These are phyloP conservation scores for Parapristionchus giblindavisi DNA, from an alignment of 2,888 invertebrate species.

Conservation along the genomic window DNA sequence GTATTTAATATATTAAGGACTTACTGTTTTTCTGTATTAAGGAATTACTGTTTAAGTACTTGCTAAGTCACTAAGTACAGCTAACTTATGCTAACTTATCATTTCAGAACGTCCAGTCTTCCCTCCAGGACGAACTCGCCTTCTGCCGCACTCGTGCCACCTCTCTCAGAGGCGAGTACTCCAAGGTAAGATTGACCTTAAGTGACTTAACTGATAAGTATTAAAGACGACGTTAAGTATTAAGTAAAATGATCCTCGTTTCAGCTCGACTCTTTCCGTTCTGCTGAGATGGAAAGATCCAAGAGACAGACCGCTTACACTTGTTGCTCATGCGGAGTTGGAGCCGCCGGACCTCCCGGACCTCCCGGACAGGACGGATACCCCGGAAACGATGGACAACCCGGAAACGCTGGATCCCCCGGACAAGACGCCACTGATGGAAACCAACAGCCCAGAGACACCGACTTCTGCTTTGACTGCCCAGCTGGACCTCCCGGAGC, in stretches of 20 bases:
- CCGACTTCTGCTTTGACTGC: slow-evolving; percentile 61
- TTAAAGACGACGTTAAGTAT: no score
- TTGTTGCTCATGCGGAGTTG: slow-evolving; percentile 56
- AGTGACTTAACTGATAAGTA: no score
- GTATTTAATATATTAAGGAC: slow-evolving; percentile 11
- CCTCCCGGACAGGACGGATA: slow-evolving; percentile 45
- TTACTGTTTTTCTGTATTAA: background rate
- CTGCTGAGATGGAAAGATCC: slow-evolving; percentile 36
- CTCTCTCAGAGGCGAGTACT: slow-evolving; percentile 62
- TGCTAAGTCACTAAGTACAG: no score
- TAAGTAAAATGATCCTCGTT: background rate
- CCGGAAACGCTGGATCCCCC: slow-evolving; percentile 50
- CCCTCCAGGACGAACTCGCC: slow-evolving; percentile 63
- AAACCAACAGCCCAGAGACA: slow-evolving; percentile 43
- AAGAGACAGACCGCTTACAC: slow-evolving; percentile 42
- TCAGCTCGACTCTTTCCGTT: slow-evolving; percentile 33
- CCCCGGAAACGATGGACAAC: slow-evolving; percentile 51
- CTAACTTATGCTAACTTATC: background rate
- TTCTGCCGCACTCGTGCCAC: slow-evolving; percentile 65
- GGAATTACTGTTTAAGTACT: no score
- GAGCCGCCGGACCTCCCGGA: slow-evolving; percentile 50
- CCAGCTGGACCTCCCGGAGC: slow-evolving; percentile 59
- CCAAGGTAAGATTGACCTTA: slow-evolving; percentile 46
- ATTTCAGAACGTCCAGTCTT: slow-evolving; percentile 63
- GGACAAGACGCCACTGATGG: slow-evolving; percentile 45